These are phyloP conservation scores for Callorhinus ursinus DNA, from an alignment of 2,113 vertebrate species.

Conservation along the genomic window DNA sequence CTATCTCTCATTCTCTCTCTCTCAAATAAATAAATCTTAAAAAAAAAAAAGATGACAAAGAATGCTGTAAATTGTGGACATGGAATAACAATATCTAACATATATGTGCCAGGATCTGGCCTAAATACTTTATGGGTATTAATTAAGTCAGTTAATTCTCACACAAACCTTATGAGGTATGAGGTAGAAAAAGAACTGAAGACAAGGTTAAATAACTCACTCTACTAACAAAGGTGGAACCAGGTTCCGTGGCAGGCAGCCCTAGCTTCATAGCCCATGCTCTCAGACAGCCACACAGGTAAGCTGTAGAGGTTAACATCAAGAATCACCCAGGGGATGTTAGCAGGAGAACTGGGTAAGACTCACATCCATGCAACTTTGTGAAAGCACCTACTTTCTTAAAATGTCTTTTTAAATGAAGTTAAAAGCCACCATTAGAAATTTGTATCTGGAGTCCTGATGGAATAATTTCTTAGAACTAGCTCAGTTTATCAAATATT, in stretches of 20 bases:
- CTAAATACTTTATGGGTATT: neutral
- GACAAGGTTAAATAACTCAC: neutral
- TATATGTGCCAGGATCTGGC: neutral
- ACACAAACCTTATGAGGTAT: neutral
- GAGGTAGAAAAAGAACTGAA: neutral
- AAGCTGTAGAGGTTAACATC: neutral
- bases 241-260: neutral
- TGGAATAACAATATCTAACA: neutral
- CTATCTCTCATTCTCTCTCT: too few species aligned
- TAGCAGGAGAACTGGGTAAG: neutral
- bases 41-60: too few species aligned
- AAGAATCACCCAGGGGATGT: neutral
- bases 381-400: conserved; percentile 20
- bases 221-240: neutral
- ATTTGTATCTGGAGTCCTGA: neutral
- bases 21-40: too few species aligned
- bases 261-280: neutral
- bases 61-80: neutral
- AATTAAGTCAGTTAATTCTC: neutral
- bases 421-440: neutral
- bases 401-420: neutral
- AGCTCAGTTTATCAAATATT: neutral
- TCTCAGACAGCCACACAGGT: neutral
- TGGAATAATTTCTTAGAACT: neutral
- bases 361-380: neutral